Evolutionary conservation across 92 coral and sea anemone genomes (phyloP).

Genomic region (Metridium senile): DNA sequence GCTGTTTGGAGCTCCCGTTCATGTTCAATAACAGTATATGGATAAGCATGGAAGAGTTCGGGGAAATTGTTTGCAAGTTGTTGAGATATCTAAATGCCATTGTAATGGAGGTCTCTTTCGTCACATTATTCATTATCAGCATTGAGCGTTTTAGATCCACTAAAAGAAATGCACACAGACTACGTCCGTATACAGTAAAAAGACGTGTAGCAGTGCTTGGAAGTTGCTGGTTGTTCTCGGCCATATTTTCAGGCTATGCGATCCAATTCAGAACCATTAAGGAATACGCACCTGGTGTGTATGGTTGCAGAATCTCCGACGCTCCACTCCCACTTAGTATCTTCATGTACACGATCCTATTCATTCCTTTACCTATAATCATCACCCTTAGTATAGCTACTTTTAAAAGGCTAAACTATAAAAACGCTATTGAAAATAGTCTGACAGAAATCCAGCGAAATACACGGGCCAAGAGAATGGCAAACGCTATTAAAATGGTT

Average conservation of each 20-base stretch:
- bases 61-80: background rate
- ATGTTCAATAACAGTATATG: background rate
- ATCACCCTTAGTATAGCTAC: background rate
- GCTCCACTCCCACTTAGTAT: background rate
- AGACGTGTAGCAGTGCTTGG: background rate
- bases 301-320: background rate
- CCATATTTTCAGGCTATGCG: no score
- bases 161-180: background rate
- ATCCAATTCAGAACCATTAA: background rate
- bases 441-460: background rate
- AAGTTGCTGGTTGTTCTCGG: background rate
- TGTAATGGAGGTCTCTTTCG: background rate
- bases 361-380: background rate
- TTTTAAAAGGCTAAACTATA: background rate
- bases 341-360: background rate
- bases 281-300: background rate
- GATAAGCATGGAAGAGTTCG: background rate
- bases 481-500: conserved; percentile 7
- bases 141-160: conserved; percentile 1
- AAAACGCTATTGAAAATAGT: background rate
- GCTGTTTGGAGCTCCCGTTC: background rate
- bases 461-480: background rate
- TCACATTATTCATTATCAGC: background rate
- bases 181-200: background rate
- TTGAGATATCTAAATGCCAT: background rate